phyloP scores from a whole-genome alignment of 1,140 invertebrate genomes.

The Nymphalis io region DNA sequence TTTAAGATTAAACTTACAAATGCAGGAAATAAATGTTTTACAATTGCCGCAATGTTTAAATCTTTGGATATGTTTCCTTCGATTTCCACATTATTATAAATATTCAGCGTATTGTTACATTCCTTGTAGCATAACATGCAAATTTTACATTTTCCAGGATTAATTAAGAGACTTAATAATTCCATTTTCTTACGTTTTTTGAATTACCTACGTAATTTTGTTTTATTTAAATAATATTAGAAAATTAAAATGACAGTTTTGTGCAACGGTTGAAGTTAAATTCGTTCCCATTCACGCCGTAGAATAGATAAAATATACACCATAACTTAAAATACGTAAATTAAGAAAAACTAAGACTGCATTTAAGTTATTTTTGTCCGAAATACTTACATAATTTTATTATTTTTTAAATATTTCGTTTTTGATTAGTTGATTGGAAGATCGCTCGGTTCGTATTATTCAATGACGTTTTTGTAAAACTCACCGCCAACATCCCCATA shows the following conservation, averaged over 20 bases:
- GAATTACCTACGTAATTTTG: background rate
- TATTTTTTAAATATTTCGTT: too few species aligned
- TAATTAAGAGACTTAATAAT: constrained; percentile 29
- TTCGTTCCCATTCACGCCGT: background rate
- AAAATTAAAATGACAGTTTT: constrained; percentile 6
- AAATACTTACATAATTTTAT: too few species aligned
- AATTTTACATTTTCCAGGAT: constrained; percentile 10
- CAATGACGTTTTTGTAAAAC: too few species aligned
- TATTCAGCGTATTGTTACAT: constrained; percentile 27
- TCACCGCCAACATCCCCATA: too few species aligned
- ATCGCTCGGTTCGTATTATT: too few species aligned
- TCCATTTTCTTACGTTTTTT: constrained; percentile 15
- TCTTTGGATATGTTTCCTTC: constrained; percentile 29
- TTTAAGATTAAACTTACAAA: constrained; percentile 44
- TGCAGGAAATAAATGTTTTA: constrained; percentile 44
- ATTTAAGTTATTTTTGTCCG: too few species aligned
- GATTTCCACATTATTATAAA: constrained; percentile 42
- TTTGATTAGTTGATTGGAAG: too few species aligned
- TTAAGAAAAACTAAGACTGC: too few species aligned
- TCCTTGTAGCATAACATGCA: constrained; percentile 55
- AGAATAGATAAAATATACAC: too few species aligned
- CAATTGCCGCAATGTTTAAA: constrained; percentile 39
- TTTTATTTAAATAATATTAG: background rate
- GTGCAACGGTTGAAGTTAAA: background rate
- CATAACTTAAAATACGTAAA: too few species aligned